These are phyloP conservation scores for Chironomus striatipennis DNA, from an alignment of 1,140 invertebrate genomes.

Conservation along the genomic window DNA sequence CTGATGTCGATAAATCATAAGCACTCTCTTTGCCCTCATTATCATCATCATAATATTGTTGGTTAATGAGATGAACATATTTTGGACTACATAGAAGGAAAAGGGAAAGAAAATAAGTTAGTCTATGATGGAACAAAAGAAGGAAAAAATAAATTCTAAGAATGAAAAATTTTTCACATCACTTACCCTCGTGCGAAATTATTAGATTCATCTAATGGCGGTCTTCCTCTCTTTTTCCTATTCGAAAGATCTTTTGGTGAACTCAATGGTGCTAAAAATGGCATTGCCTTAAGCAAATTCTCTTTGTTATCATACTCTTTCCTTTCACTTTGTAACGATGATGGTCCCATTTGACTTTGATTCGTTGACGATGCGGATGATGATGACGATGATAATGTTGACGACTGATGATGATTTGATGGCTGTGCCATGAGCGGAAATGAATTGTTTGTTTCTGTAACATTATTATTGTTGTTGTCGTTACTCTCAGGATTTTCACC, in stretches of 20 bases:
- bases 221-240: constrained; percentile 49
- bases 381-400: not conserved
- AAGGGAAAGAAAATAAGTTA: too few species aligned
- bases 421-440: constrained; percentile 23
- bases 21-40: not conserved
- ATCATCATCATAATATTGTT: constrained; percentile 1
- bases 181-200: constrained; percentile 33
- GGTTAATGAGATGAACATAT: constrained; percentile 7
- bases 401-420: constrained; percentile 15
- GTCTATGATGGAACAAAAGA: too few species aligned
- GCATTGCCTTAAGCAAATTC: constrained; percentile 25
- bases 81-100: not conserved
- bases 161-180: not conserved
- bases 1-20: constrained; percentile 5
- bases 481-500: not conserved
- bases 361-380: constrained; percentile 24
- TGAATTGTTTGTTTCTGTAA: constrained; percentile 8
- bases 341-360: not conserved
- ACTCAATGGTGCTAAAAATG: constrained; percentile 27
- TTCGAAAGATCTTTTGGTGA: constrained; percentile 30
- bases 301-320: constrained; percentile 22
- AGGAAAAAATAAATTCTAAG: not conserved
- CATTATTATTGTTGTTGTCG: constrained; percentile 24
- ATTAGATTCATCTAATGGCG: constrained; percentile 51
- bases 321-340: not conserved